These are phyloP conservation scores for Numenius arquata DNA, from an alignment of 2,113 vertebrate genomes.

Conservation along the genomic window DNA sequence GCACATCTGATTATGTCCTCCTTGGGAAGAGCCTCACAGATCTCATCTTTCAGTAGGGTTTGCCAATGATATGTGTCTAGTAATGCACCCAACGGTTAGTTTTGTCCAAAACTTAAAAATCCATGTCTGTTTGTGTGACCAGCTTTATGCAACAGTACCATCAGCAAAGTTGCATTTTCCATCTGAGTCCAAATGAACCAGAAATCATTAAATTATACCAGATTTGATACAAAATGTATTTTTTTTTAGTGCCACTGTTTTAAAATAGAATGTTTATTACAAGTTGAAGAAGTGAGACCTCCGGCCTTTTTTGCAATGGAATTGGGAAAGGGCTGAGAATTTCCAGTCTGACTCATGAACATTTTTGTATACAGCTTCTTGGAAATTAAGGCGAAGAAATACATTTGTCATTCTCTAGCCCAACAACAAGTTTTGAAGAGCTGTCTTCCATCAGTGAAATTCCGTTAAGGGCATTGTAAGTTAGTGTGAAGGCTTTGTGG, in stretches of 20 bases:
- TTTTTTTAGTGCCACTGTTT: neutral
- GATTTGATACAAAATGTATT: neutral
- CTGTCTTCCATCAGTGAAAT: neutral
- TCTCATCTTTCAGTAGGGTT: neutral
- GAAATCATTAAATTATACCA: neutral
- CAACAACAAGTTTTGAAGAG: neutral
- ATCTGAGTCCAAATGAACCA: neutral
- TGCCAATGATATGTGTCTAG: neutral
- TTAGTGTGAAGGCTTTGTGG: neutral
- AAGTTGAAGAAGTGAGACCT: neutral
- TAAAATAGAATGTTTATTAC: neutral
- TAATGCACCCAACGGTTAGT: neutral
- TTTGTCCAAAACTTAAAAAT: neutral
- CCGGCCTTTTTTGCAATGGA: neutral
- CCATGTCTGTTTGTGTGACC: neutral
- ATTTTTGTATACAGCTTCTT: neutral
- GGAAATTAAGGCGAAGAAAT: neutral
- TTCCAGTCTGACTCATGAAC: neutral
- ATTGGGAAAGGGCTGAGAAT: neutral
- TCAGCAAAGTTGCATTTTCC: neutral
- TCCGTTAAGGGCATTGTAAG: neutral
- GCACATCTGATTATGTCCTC: neutral
- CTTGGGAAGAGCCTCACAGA: neutral
- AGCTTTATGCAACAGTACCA: neutral
- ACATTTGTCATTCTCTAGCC: neutral